A percentile compares a stretch with the other conserved stretches of the same genome.
phyloP scores from a whole-genome alignment of 2,888 invertebrate genomes.

The Troides aeacus region DNA sequence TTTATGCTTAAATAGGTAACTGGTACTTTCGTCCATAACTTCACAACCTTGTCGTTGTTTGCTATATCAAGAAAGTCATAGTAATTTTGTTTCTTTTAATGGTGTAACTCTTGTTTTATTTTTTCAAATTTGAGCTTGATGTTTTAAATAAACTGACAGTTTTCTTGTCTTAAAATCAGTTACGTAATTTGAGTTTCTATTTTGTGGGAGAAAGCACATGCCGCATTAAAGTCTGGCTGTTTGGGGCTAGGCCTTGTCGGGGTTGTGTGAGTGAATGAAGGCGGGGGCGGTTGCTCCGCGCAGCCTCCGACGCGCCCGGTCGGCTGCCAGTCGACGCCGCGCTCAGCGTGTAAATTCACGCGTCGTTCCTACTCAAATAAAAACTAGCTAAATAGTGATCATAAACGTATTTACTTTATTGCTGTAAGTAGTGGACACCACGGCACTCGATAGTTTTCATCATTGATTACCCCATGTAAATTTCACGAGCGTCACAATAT shows the following conservation, averaged over 20 bases:
- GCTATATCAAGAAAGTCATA: too few relatives aligned
- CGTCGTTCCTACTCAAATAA: slow-evolving; percentile 47
- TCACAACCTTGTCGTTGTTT: too few relatives aligned
- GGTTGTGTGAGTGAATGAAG: slow-evolving; percentile 72
- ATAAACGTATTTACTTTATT: slow-evolving; percentile 55
- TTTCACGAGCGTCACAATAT: slow-evolving; percentile 53
- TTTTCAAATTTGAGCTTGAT: too few relatives aligned
- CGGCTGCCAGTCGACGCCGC: slow-evolving; percentile 68
- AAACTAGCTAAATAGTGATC: slow-evolving; percentile 60
- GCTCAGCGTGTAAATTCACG: slow-evolving; percentile 63
- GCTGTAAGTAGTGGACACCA: slow-evolving; percentile 58
- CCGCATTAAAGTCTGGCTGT: slow-evolving; percentile 74
- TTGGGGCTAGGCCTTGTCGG: slow-evolving; percentile 63
- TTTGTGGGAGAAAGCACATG: slow-evolving; percentile 68
- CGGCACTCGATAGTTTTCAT: slow-evolving; percentile 27
- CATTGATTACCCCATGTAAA: slow-evolving; percentile 27
- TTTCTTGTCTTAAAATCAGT: slow-evolving; percentile 27
- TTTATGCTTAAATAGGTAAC: too few relatives aligned
- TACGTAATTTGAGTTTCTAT: slow-evolving; percentile 42
- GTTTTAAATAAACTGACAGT: not conserved
- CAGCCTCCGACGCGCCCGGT: slow-evolving; percentile 70
- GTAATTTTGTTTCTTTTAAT: too few relatives aligned
- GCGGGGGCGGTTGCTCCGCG: slow-evolving; percentile 68
- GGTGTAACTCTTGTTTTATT: too few relatives aligned
- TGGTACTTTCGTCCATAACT: too few relatives aligned